Percentiles rank a stretch among this genome's conserved stretches.
These are phyloP conservation scores for Aproaerema taeniolella DNA, from an alignment of 2,888 invertebrate species.

Conservation along the genomic window DNA sequence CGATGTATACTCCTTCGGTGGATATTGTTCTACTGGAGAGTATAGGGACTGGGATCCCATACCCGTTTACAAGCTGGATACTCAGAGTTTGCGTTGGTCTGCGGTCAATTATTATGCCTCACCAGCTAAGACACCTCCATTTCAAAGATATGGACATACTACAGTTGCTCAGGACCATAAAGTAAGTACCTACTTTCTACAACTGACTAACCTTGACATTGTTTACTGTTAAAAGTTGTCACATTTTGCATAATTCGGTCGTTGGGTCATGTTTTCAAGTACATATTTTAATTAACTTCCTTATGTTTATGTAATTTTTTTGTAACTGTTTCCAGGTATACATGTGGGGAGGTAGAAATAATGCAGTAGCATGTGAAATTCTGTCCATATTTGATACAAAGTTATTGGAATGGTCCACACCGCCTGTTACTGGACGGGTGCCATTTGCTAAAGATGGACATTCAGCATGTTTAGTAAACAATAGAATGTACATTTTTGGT, in stretches of 20 bases:
- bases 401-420: constrained; percentile 81
- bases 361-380: constrained; percentile 86
- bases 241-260: too few species aligned
- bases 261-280: too few species aligned
- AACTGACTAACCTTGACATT: constrained; percentile 1
- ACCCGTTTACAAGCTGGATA: constrained; percentile 91
- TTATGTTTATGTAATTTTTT: constrained; percentile 6
- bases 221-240: not conserved
- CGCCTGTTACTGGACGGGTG: constrained; percentile 80
- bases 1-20: constrained; percentile 93
- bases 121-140: constrained; percentile 76
- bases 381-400: constrained; percentile 89
- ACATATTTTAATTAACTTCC: constrained; percentile 8
- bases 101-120: constrained; percentile 68
- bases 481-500: constrained; percentile 93
- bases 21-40: constrained; percentile 92
- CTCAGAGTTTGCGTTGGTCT: constrained; percentile 81
- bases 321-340: constrained; percentile 73
- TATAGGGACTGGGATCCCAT: constrained; percentile 86
- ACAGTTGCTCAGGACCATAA: constrained; percentile 87
- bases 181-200: constrained; percentile 40
- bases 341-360: constrained; percentile 96
- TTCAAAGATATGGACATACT: constrained; percentile 95
- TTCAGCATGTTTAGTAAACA: constrained; percentile 87
- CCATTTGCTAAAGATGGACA: constrained; percentile 95